Conservation (phyloP, 1,140 invertebrate genomes). For the Trachymyrmex cornetzi region DNA sequence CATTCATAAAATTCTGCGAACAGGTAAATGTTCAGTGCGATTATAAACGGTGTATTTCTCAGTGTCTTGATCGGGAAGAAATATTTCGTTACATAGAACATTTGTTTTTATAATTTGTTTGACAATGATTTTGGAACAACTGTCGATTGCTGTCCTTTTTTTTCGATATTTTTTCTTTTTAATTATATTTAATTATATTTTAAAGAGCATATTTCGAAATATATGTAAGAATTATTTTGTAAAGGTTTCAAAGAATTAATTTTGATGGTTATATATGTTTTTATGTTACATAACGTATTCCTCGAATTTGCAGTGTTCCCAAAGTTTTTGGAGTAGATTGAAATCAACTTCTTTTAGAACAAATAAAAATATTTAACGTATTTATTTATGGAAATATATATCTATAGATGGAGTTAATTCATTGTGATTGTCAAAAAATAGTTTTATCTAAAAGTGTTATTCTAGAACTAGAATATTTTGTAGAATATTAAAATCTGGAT, state of each 20-base stretch:
- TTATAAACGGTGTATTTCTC: neutral
- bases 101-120: neutral
- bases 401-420: neutral
- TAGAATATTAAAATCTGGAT: too few species aligned
- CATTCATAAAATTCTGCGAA: neutral
- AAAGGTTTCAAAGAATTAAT: neutral
- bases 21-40: neutral
- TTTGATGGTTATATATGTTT: slow-evolving; percentile 11
- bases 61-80: neutral
- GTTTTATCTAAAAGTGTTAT: too few species aligned
- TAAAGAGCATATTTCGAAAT: neutral
- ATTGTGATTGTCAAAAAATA: too few species aligned
- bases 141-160: neutral
- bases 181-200: neutral
- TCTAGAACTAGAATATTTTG: too few species aligned
- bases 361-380: neutral
- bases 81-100: neutral
- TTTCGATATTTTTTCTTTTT: too few species aligned
- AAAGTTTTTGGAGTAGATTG: neutral
- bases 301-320: neutral
- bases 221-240: neutral
- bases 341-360: slow-evolving; percentile 1
- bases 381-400: neutral
- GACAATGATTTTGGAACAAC: neutral
- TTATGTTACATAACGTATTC: slow-evolving; percentile 72